A percentile compares a stretch with the other conserved stretches of the same genome.
Evolutionary conservation across 64 coral and sea anemone genomes (phyloP).

Genomic region (Hydrozoanthus tunicans): DNA sequence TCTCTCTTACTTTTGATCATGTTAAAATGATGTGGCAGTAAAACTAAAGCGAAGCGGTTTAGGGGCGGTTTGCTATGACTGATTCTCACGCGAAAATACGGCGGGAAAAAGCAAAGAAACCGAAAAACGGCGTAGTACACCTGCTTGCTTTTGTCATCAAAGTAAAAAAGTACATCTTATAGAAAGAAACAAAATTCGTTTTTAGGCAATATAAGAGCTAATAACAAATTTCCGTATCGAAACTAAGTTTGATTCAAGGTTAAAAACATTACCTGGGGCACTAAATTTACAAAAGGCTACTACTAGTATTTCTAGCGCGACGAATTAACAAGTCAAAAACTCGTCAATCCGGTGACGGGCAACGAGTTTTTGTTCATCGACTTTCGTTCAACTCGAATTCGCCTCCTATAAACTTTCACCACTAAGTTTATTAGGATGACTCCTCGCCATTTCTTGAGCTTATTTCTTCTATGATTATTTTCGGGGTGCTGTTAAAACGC

Average conservation of each 20-base stretch:
- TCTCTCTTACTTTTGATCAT: constrained; percentile 15
- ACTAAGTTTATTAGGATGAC: neutral
- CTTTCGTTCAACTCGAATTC: too few species aligned
- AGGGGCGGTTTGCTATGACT: neutral
- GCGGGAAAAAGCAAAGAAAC: neutral
- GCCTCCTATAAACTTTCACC: neutral
- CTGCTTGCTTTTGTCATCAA: neutral
- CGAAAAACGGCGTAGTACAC: neutral
- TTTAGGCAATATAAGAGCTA: constrained; percentile 32
- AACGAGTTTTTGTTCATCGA: too few species aligned
- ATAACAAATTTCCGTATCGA: constrained; percentile 31
- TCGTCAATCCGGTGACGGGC: neutral
- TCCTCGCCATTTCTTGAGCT: constrained; percentile 72
- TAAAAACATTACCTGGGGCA: constrained; percentile 5
- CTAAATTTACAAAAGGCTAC: neutral
- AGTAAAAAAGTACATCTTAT: constrained; percentile 30
- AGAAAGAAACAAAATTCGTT: constrained; percentile 28
- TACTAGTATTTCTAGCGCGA: too few species aligned
- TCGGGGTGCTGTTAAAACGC: constrained; percentile 58
- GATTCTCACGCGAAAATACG: neutral
- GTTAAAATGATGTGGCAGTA: constrained; percentile 29
- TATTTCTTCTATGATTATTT: constrained; percentile 79
- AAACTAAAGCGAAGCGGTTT: constrained; percentile 8
- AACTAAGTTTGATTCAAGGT: constrained; percentile 38
- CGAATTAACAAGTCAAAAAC: neutral